Percentiles rank a stretch among this genome's conserved stretches.
phyloP scores from a whole-genome alignment of 2,888 invertebrate genomes.

The Malacosoma neustria region DNA sequence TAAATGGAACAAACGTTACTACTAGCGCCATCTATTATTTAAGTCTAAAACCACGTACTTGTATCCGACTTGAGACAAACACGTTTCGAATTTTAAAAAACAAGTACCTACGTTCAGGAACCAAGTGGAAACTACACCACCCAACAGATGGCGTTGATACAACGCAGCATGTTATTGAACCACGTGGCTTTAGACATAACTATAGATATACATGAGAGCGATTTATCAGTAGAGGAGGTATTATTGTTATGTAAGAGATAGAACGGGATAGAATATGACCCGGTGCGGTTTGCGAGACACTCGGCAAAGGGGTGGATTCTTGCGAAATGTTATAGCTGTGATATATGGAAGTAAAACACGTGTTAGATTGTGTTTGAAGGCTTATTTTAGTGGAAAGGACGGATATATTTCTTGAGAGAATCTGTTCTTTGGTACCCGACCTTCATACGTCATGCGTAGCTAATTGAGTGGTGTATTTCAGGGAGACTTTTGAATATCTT shows the following conservation, averaged over 20 bases:
- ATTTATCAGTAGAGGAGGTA: slow-evolving; percentile 40
- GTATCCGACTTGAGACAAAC: too few species aligned
- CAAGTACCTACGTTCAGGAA: background rate
- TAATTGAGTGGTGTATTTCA: slow-evolving; percentile 1
- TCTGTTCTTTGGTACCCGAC: slow-evolving; percentile 1
- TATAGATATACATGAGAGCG: slow-evolving; percentile 13
- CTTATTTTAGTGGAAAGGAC: slow-evolving; percentile 36
- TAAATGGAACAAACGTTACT: too few species aligned
- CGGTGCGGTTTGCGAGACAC: slow-evolving; percentile 53
- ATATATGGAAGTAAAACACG: slow-evolving; percentile 49
- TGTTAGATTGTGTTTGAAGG: slow-evolving; percentile 49
- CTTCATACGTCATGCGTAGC: background rate
- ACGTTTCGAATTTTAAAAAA: too few species aligned
- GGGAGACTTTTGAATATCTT: slow-evolving; percentile 5
- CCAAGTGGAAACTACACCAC: slow-evolving; percentile 26
- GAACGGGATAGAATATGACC: slow-evolving; percentile 20
- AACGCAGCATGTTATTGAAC: slow-evolving; percentile 53
- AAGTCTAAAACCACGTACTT: slow-evolving; percentile 1
- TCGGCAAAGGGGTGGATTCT: slow-evolving; percentile 55
- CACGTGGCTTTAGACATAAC: slow-evolving; percentile 37
- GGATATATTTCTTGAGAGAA: slow-evolving; percentile 16
- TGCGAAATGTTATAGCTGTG: slow-evolving; percentile 52
- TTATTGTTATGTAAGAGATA: slow-evolving; percentile 68
- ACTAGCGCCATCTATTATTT: slow-evolving; percentile 42
- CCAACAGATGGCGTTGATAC: slow-evolving; percentile 52